Evolutionary conservation across 2,888 invertebrate species (phyloP).

Genomic region (Aleiodes testaceus): DNA sequence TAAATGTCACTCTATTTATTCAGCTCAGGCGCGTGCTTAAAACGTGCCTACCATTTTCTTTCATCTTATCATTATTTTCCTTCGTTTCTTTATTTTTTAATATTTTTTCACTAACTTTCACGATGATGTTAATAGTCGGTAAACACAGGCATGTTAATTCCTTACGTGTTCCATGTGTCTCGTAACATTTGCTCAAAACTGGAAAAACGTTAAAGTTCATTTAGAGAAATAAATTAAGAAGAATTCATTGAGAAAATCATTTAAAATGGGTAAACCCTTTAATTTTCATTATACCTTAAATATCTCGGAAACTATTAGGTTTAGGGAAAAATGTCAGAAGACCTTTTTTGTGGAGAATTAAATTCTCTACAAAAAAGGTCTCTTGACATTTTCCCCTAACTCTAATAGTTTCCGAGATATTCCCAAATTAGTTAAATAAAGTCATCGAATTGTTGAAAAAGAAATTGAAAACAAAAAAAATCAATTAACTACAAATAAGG

Average conservation of each 20-base stretch:
- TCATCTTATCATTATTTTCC: not conserved
- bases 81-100: not conserved
- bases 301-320: too few relatives aligned
- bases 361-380: too few relatives aligned
- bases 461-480: too few relatives aligned
- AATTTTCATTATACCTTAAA: too few relatives aligned
- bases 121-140: not conserved
- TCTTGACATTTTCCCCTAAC: too few relatives aligned
- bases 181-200: not conserved
- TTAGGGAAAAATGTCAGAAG: too few relatives aligned
- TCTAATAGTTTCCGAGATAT: too few relatives aligned
- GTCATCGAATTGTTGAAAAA: too few relatives aligned
- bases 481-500: too few relatives aligned
- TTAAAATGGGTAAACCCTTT: not conserved
- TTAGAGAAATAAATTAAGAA: not conserved
- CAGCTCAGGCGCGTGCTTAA: conserved; percentile 29
- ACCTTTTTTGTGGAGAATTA: too few relatives aligned
- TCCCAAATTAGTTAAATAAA: too few relatives aligned
- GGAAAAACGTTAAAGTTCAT: not conserved
- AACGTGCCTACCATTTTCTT: conserved; percentile 27
- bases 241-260: not conserved
- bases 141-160: not conserved
- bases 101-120: conserved; percentile 8
- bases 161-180: conserved; percentile 20
- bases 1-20: conserved; percentile 35